A percentile compares a stretch with the other conserved stretches of the same genome.
These are phyloP conservation scores for Apodemus speciosus DNA, from an alignment of 2,113 vertebrate genomes.

Conservation along the genomic window DNA sequence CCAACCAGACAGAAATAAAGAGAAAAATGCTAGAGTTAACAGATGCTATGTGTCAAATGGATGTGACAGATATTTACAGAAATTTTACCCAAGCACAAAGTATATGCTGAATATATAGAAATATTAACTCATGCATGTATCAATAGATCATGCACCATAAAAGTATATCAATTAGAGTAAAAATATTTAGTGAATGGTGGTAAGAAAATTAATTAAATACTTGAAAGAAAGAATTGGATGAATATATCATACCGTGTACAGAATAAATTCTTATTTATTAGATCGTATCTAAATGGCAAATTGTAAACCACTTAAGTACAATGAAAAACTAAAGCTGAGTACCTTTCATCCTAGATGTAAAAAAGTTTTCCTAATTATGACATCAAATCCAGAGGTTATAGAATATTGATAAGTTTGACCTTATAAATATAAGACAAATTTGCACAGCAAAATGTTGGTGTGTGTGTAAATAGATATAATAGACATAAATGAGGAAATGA, in stretches of 20 bases:
- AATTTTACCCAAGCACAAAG: neutral
- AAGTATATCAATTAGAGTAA: slow-evolving; percentile 11
- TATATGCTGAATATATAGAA: slow-evolving; percentile 14
- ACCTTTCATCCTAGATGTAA: neutral
- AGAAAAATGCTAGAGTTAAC: neutral
- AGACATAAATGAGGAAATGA: slow-evolving; percentile 38
- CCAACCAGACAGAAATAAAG: neutral
- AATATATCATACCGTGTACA: neutral
- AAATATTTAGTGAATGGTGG: slow-evolving; percentile 47
- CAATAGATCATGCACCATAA: slow-evolving; percentile 46
- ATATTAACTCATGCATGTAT: neutral
- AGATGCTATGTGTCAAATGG: neutral
- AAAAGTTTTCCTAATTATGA: slow-evolving; percentile 35
- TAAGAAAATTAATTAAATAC: slow-evolving; percentile 5
- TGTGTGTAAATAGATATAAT: neutral
- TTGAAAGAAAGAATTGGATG: slow-evolving; percentile 43
- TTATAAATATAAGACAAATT: slow-evolving; percentile 55
- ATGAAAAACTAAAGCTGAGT: slow-evolving; percentile 20
- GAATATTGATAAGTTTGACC: slow-evolving; percentile 36
- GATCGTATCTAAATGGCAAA: slow-evolving; percentile 29
- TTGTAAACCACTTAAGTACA: neutral
- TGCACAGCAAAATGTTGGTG: neutral
- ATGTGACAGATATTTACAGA: neutral
- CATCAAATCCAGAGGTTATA: slow-evolving; percentile 54
- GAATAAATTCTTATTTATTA: slow-evolving; percentile 55